A percentile compares a stretch with the other conserved stretches of the same genome.
phyloP scores from a whole-genome alignment of 1,140 invertebrate genomes.

The Orius insidiosus region DNA sequence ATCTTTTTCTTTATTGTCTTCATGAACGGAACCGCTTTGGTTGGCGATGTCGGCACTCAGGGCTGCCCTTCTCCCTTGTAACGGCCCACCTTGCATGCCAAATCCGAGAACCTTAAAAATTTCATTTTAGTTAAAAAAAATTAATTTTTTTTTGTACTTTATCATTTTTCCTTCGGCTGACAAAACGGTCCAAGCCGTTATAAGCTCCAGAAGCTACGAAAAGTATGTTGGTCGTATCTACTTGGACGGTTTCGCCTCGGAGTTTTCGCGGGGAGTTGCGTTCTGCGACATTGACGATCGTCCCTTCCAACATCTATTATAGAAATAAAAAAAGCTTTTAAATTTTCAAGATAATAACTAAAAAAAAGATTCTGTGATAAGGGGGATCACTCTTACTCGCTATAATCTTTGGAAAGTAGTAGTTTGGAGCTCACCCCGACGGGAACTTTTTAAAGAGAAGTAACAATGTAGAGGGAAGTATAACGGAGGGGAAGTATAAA shows the following conservation, averaged over 20 bases:
- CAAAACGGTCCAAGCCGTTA: constrained; percentile 87
- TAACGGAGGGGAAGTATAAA: too few species aligned
- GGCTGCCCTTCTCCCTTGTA: constrained; percentile 65
- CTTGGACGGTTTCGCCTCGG: constrained; percentile 83
- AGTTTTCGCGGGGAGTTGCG: constrained; percentile 80
- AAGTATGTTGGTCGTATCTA: constrained; percentile 97
- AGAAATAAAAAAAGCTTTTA: not conserved
- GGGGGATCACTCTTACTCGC: too few species aligned
- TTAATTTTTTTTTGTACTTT: constrained; percentile 39
- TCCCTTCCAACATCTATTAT: constrained; percentile 83
- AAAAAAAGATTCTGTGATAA: too few species aligned
- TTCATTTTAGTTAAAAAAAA: constrained; percentile 1
- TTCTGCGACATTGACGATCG: constrained; percentile 94
- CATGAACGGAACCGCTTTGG: constrained; percentile 37
- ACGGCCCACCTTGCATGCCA: constrained; percentile 53
- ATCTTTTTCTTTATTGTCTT: constrained; percentile 65
- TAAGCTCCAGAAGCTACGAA: constrained; percentile 98
- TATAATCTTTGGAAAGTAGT: too few species aligned
- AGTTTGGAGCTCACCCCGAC: too few species aligned
- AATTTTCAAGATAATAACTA: too few species aligned
- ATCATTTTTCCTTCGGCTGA: constrained; percentile 83
- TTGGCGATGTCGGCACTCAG: constrained; percentile 48
- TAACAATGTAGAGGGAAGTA: too few species aligned
- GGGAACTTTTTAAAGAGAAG: too few species aligned
- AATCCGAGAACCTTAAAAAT: constrained; percentile 75